Evolutionary conservation across 2,797 vertebrate genomes (phyloP).

Genomic region (Myioborus miniatus): DNA sequence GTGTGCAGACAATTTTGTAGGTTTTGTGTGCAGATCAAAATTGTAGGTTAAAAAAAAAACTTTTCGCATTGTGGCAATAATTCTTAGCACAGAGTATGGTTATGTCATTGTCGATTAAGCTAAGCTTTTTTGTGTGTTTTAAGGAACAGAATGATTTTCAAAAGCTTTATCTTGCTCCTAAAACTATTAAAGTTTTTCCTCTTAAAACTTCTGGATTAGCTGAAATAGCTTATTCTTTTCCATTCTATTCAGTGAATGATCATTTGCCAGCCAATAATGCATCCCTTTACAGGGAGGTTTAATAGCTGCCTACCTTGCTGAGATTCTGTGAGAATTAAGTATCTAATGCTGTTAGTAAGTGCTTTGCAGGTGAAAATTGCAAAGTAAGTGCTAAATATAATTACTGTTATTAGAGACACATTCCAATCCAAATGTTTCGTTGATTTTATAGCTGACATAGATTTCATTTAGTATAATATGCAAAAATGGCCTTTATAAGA

Average conservation of each 20-base stretch:
- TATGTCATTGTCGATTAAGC: background rate
- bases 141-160: background rate
- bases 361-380: slow-evolving; percentile 33
- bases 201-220: background rate
- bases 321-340: slow-evolving; percentile 5
- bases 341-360: slow-evolving; percentile 6
- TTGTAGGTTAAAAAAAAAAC: background rate
- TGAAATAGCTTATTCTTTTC: background rate
- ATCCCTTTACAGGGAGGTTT: background rate
- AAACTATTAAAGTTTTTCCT: background rate
- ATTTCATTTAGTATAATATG: slow-evolving; percentile 13
- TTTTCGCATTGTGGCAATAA: background rate
- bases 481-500: background rate
- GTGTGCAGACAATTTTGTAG: background rate
- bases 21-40: background rate
- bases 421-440: slow-evolving; percentile 27
- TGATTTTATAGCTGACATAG: slow-evolving; percentile 31
- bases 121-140: background rate
- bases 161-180: background rate
- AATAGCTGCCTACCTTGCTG: background rate
- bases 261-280: background rate
- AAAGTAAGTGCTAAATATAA: slow-evolving; percentile 23
- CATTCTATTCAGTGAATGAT: background rate
- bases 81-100: background rate
- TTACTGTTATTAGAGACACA: slow-evolving; percentile 23